Conservation (phyloP, 2,113 vertebrate genomes). For the Etheostoma spectabile region DNA sequence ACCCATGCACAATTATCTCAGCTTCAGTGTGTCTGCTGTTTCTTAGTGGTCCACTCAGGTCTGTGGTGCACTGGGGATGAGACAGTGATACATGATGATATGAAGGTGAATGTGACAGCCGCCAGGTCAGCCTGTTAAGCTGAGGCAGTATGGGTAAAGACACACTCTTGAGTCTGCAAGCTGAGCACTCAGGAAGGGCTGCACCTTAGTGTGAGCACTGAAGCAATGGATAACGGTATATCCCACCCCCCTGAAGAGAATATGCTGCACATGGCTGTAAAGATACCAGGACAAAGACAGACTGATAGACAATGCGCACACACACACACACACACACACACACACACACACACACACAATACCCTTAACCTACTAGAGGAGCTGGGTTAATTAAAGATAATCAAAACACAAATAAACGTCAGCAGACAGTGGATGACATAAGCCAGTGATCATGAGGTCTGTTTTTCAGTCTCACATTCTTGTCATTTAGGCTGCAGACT, state of each 20-base stretch:
- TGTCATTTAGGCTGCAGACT: constrained; percentile 50
- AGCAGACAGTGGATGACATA: constrained; percentile 5
- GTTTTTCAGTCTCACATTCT: constrained; percentile 51
- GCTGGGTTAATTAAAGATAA: constrained; percentile 27
- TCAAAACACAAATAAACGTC: constrained; percentile 17
- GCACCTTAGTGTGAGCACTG: constrained; percentile 24
- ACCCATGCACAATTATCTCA: background rate
- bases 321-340: background rate
- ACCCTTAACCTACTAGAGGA: background rate
- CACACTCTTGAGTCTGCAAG: constrained; percentile 26
- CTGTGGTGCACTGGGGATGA: constrained; percentile 3
- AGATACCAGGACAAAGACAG: constrained; percentile 30
- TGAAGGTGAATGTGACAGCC: constrained; percentile 57
- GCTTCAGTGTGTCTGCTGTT: constrained; percentile 32
- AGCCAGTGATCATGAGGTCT: constrained; percentile 21
- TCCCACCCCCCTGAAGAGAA: constrained; percentile 17
- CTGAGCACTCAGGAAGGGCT: constrained; percentile 40
- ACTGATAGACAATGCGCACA: constrained; percentile 4
- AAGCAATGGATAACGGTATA: constrained; percentile 32
- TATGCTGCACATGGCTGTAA: constrained; percentile 30
- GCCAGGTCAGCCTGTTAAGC: constrained; percentile 46
- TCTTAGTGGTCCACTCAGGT: constrained; percentile 4
- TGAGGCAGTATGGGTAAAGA: constrained; percentile 18
- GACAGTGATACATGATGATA: constrained; percentile 62
- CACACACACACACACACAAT: background rate